These are phyloP conservation scores for Megastigmus dorsalis DNA, from an alignment of 2,888 invertebrate genomes.

Conservation along the genomic window DNA sequence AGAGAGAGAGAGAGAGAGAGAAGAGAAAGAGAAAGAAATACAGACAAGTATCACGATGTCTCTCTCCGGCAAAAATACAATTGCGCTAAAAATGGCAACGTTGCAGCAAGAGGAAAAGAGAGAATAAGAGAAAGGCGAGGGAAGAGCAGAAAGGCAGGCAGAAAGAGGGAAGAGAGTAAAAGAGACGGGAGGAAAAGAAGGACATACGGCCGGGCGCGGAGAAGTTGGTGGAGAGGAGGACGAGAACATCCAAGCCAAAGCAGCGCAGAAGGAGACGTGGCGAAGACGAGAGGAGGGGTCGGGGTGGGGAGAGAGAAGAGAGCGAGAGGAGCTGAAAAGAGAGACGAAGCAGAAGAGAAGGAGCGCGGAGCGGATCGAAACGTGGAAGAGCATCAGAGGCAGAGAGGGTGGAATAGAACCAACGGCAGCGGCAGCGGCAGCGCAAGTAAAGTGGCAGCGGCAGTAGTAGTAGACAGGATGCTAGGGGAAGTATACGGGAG, in stretches of 20 bases:
- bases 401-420: conserved; percentile 54
- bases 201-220: not conserved
- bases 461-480: conserved; percentile 43
- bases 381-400: conserved; percentile 44
- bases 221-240: too few relatives aligned
- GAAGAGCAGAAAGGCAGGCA: not conserved
- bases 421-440: conserved; percentile 47
- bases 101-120: conserved; percentile 39
- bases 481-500: conserved; percentile 46
- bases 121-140: not conserved
- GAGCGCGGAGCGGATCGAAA: conserved; percentile 46
- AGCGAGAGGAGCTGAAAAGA: conserved; percentile 10
- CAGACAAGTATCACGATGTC: not conserved
- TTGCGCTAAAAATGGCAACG: conserved; percentile 53
- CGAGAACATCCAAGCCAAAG: conserved; percentile 8
- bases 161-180: conserved; percentile 10
- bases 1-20: not conserved
- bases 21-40: not conserved
- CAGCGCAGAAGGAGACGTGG: conserved; percentile 4
- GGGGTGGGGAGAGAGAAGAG: not conserved
- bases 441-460: conserved; percentile 49
- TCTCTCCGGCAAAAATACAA: conserved; percentile 41
- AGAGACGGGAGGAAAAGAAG: not conserved
- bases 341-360: conserved; percentile 38
- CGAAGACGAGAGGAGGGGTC: conserved; percentile 44